phyloP scores from a whole-genome alignment of 1,140 invertebrate genomes.

The Choristoneura fumiferana region DNA sequence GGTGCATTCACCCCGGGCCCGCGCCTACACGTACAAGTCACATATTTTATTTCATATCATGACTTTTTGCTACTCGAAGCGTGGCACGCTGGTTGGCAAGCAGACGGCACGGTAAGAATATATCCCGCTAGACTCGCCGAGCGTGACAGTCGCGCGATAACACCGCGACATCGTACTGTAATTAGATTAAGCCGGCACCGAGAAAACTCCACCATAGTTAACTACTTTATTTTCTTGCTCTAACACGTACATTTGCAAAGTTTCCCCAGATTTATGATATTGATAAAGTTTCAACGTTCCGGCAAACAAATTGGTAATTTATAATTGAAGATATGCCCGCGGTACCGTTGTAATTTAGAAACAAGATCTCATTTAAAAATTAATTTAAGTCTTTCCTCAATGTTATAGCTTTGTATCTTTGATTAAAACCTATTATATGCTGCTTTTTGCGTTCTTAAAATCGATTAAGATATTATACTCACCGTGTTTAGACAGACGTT shows the following conservation, averaged over 20 bases:
- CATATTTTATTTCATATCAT: conserved; percentile 32
- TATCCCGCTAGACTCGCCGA: conserved; percentile 51
- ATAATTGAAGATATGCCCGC: too few relatives aligned
- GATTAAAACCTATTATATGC: too few relatives aligned
- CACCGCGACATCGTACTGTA: conserved; percentile 28
- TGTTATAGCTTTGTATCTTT: too few relatives aligned
- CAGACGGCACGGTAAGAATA: conserved; percentile 28
- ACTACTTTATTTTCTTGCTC: background rate
- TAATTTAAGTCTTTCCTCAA: too few relatives aligned
- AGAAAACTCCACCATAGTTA: background rate
- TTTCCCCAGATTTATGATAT: conserved; percentile 5
- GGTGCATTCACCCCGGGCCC: conserved; percentile 38
- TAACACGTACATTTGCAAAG: background rate
- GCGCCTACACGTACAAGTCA: conserved; percentile 32
- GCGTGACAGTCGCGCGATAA: conserved; percentile 51
- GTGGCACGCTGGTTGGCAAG: conserved; percentile 40
- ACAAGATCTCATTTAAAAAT: too few relatives aligned
- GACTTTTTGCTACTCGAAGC: conserved; percentile 39
- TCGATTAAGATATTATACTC: too few relatives aligned
- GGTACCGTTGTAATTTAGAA: too few relatives aligned
- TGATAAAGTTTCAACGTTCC: background rate
- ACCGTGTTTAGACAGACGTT: too few relatives aligned
- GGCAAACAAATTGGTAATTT: background rate
- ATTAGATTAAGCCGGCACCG: conserved; percentile 25
- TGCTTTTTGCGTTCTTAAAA: too few relatives aligned